Evolutionary conservation across 2,888 invertebrate species (phyloP).

Genomic region (Xestia sexstrigata): DNA sequence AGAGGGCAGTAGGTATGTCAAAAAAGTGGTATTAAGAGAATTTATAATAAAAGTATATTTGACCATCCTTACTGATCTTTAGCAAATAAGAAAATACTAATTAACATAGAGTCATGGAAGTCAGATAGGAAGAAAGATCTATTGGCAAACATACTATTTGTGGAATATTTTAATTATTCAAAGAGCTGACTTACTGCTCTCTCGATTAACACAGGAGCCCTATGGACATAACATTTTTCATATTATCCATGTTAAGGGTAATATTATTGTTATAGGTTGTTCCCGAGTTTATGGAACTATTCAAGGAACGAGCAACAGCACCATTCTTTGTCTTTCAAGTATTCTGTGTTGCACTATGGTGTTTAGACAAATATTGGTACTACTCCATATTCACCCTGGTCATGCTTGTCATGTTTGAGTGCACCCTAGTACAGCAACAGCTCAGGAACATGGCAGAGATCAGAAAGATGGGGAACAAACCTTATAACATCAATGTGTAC

Average conservation of each 20-base stretch:
- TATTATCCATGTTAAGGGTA: neutral
- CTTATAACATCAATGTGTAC: constrained; percentile 97
- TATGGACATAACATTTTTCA: neutral
- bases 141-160: neutral
- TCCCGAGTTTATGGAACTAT: constrained; percentile 98
- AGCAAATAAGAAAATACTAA: neutral
- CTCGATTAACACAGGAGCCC: neutral
- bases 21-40: neutral
- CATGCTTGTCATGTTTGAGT: constrained; percentile 99
- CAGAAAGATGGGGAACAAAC: constrained; percentile 99
- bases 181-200: neutral
- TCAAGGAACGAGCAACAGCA: constrained; percentile 99
- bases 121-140: neutral
- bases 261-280: constrained; percentile 91
- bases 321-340: constrained; percentile 99
- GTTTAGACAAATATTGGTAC: constrained; percentile 99
- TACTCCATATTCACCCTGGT: constrained; percentile 98
- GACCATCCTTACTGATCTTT: neutral
- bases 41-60: neutral
- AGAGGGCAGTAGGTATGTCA: neutral
- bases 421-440: constrained; percentile 99
- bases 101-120: neutral
- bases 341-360: constrained; percentile 99
- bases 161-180: neutral
- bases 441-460: constrained; percentile 99